A percentile compares a stretch with the other conserved stretches of the same genome.
Conservation (phyloP, 2,113 vertebrate species). For the Rhadina sibilatrix region DNA sequence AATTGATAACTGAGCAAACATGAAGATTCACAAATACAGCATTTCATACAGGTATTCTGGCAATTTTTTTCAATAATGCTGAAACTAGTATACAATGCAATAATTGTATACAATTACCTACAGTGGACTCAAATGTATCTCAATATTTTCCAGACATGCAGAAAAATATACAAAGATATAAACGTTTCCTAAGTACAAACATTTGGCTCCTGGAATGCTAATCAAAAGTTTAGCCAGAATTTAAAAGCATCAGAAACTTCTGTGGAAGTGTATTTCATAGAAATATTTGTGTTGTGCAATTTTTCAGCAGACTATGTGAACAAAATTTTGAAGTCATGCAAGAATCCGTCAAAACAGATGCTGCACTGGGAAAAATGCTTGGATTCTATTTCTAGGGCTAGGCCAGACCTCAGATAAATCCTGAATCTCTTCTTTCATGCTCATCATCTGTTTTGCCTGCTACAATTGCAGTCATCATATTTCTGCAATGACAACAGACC, state of each 20-base stretch:
- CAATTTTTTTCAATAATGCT: background rate
- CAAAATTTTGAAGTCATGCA: background rate
- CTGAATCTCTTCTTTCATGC: background rate
- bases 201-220: background rate
- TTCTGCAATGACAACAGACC: background rate
- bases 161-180: background rate
- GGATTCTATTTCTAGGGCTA: background rate
- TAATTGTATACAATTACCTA: background rate
- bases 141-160: background rate
- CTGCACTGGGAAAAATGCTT: background rate
- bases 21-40: background rate
- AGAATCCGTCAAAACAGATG: background rate
- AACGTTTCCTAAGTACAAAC: background rate
- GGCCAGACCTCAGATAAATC: background rate
- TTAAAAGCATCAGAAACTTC: background rate
- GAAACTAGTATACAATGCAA: background rate
- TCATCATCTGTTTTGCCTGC: background rate
- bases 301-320: background rate
- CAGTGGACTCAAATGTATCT: background rate
- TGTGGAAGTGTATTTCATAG: background rate
- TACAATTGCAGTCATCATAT: background rate
- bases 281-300: background rate
- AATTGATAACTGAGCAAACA: background rate
- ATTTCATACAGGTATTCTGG: background rate
- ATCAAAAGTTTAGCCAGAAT: background rate